Conservation (phyloP, 1,140 invertebrate species). For the Drosophila fuyamai region DNA sequence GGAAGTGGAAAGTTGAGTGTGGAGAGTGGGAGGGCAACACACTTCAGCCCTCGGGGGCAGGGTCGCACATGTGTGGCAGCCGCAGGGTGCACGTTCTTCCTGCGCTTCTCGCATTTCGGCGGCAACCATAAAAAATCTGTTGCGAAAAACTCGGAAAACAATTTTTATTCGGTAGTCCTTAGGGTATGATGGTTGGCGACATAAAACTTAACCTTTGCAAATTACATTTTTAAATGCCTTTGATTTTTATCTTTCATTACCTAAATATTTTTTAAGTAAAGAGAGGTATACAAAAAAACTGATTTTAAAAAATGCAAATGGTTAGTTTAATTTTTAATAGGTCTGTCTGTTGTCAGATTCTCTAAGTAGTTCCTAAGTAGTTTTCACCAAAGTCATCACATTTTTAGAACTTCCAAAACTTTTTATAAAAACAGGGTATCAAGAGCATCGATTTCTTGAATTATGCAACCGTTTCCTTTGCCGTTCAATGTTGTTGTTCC, state of each 20-base stretch:
- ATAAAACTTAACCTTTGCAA: neutral
- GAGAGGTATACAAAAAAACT: no score
- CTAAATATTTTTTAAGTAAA: no score
- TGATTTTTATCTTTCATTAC: no score
- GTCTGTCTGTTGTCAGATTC: no score
- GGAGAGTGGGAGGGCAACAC: conserved; percentile 9
- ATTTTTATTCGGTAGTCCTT: conserved; percentile 10
- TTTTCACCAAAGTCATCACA: no score
- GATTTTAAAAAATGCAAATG: no score
- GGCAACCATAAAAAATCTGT: conserved; percentile 61
- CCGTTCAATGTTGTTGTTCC: conserved; percentile 15
- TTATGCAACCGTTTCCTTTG: neutral
- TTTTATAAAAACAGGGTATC: neutral
- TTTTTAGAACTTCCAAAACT: no score
- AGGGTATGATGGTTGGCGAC: neutral
- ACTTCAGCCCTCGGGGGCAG: conserved; percentile 28
- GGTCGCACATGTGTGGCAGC: conserved; percentile 39
- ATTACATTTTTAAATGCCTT: neutral
- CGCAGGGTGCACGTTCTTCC: conserved; percentile 43
- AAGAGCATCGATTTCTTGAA: neutral
- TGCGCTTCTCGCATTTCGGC: conserved; percentile 31
- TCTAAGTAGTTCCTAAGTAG: no score
- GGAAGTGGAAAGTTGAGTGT: neutral
- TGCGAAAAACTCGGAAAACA: conserved; percentile 44
- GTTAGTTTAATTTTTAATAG: no score